Base-by-base conservation (phyloP, 2,888 invertebrate genomes). In the Tipula confusa region DNA sequence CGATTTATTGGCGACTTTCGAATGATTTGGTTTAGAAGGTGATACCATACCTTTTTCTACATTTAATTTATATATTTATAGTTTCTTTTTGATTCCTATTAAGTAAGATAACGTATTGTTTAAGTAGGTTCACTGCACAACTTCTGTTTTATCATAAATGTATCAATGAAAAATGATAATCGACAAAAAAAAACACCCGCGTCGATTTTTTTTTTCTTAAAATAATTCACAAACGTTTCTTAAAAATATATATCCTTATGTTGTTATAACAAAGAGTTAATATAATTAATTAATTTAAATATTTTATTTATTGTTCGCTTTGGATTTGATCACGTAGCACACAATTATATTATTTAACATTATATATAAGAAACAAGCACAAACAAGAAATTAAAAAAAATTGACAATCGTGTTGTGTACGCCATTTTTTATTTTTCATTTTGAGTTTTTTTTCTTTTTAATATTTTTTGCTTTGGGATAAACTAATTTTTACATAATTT, bases 1-100 rank as follows among this genome's bases (percentile, higher is more conserved):
- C 36, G 33, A 36, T 82, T 43, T 86, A 87, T 87, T 87, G 87
- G 87, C 87, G 88, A 88, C 88, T 88, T 88, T 87, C 86, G 87
- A 86, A 83, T 83, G 79, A 64, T 83, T 83, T 83, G 83, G 64
- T 83, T 83, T 83, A 9, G 83, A 79, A 83, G 83, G 79, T 83
- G 83, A 83, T 83, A 83, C 79, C 83, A 83, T 83, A 84, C 36
- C 82, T 83, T 81, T 43, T 80, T 64, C 29, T 29, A 83, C 43
- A 43, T 83, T 43, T 83, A 83, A 82, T 82, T 43, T n/a, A 80
- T 29, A 80, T 29, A 80, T 5, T 80, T 29, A 6, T 80, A 31
- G 11, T 29, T 29, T 80, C 15, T 80, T 29, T 48, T 80, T 29
- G 15, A 29, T 80, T 80, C 24, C 24, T 64, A 7, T 64, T 2